These are phyloP conservation scores for Drosophila melanosoma DNA, from an alignment of 2,888 invertebrate genomes.

Conservation along the genomic window DNA sequence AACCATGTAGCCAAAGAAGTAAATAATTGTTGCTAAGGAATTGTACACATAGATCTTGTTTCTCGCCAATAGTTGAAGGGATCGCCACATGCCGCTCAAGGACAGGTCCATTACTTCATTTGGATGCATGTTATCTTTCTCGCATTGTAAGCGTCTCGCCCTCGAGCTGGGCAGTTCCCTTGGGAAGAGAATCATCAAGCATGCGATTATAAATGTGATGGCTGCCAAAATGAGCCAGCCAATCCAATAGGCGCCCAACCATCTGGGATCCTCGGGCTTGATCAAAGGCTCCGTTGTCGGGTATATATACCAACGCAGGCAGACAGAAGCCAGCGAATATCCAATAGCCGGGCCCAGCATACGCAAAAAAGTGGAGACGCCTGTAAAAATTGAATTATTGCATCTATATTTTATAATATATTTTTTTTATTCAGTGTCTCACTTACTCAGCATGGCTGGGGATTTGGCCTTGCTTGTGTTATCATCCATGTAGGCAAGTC, in stretches of 20 bases:
- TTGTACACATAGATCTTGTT: constrained; percentile 90
- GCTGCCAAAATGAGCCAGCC: constrained; percentile 89
- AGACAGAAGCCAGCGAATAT: constrained; percentile 88
- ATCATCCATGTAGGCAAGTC: constrained; percentile 90
- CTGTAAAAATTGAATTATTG: no score
- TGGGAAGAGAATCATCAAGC: constrained; percentile 88
- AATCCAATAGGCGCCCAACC: constrained; percentile 93
- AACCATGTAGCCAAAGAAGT: constrained; percentile 89
- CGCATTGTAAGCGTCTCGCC: constrained; percentile 85
- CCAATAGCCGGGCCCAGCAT: constrained; percentile 87
- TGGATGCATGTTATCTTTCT: constrained; percentile 40
- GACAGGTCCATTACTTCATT: constrained; percentile 71
- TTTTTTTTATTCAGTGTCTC: background rate
- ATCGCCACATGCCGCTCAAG: constrained; percentile 87
- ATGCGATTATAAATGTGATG: constrained; percentile 86
- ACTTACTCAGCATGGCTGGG: constrained; percentile 88
- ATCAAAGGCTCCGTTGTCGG: constrained; percentile 88
- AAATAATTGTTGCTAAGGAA: constrained; percentile 89
- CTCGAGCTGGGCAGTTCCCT: constrained; percentile 88
- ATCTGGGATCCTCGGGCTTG: constrained; percentile 88
- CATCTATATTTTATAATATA: background rate
- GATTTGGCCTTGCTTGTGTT: constrained; percentile 89
- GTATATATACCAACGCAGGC: constrained; percentile 88
- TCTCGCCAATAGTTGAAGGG: constrained; percentile 87
- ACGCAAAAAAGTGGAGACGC: constrained; percentile 88